These are phyloP conservation scores for Stigmatopora argus DNA, from an alignment of 2,113 vertebrate genomes.

Conservation along the genomic window DNA sequence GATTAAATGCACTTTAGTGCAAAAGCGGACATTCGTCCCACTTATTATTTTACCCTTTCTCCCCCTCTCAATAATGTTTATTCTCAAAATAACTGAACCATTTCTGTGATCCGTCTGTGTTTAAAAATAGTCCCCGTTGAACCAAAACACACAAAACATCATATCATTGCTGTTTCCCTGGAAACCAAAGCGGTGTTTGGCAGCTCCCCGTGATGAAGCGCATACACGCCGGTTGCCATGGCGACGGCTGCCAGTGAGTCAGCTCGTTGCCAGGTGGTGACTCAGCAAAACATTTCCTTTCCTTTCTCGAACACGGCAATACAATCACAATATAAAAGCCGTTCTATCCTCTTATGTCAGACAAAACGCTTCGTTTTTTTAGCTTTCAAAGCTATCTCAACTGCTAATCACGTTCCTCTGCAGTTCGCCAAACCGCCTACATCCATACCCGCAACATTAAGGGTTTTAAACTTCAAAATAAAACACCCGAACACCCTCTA, in stretches of 20 bases:
- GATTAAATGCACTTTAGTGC: neutral
- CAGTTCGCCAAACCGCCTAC: conserved; percentile 6
- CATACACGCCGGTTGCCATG: conserved; percentile 27
- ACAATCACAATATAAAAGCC: neutral
- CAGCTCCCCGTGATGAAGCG: conserved; percentile 13
- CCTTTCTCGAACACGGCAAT: neutral
- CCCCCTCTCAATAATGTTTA: too few species aligned
- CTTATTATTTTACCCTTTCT: too few species aligned
- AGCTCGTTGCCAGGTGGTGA: conserved; percentile 42
- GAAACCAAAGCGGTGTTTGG: conserved; percentile 18
- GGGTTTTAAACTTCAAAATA: conserved; percentile 1
- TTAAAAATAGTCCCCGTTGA: neutral
- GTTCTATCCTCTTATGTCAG: neutral
- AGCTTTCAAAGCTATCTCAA: neutral
- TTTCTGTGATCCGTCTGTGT: neutral
- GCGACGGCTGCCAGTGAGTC: conserved; percentile 39
- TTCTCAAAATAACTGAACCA: too few species aligned
- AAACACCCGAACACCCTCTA: too few species aligned
- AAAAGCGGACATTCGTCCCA: neutral
- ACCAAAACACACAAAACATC: neutral
- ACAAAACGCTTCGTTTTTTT: neutral
- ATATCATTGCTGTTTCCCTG: conserved; percentile 14
- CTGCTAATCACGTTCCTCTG: conserved; percentile 3
- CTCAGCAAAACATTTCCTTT: conserved; percentile 24
- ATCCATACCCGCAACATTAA: neutral